A percentile compares a stretch with the other conserved stretches of the same genome.
phyloP scores from a whole-genome alignment of 1,140 invertebrate species.

The Himalopsyche phryganea region DNA sequence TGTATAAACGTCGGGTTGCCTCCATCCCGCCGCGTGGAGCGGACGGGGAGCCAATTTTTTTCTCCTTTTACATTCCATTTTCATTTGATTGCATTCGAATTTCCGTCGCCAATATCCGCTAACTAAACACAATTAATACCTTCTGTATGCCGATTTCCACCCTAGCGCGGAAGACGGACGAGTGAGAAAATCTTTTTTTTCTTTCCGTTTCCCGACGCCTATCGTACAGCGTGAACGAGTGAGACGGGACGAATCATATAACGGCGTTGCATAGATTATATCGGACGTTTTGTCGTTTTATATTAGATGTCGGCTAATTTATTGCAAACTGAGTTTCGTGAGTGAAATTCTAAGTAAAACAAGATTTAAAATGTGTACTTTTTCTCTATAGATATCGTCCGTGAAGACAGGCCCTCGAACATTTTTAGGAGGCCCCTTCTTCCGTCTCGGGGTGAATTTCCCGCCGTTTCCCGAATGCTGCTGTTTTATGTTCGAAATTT shows the following conservation, averaged over 20 bases:
- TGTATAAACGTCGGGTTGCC: background rate
- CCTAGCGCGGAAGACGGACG: slow-evolving; percentile 14
- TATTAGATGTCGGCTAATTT: slow-evolving; percentile 36
- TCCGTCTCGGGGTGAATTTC: slow-evolving; percentile 1
- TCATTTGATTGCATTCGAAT: slow-evolving; percentile 58
- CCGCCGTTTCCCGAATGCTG: slow-evolving; percentile 12
- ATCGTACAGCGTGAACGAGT: slow-evolving; percentile 3
- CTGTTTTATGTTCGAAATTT: slow-evolving; percentile 34
- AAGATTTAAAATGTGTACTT: slow-evolving; percentile 27
- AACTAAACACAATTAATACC: slow-evolving; percentile 57
- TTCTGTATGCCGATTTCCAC: slow-evolving; percentile 19
- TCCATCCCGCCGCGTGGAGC: slow-evolving; percentile 2
- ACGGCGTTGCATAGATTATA: slow-evolving; percentile 34
- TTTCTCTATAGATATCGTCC: slow-evolving; percentile 21
- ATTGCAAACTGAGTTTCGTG: slow-evolving; percentile 36
- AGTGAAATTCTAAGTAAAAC: slow-evolving; percentile 34
- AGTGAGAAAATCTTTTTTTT: slow-evolving; percentile 22
- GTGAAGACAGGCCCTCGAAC: slow-evolving; percentile 12
- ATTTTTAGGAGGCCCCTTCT: slow-evolving; percentile 13
- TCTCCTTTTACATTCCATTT: slow-evolving; percentile 27
- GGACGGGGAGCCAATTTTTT: slow-evolving; percentile 20
- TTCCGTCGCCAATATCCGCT: slow-evolving; percentile 56
- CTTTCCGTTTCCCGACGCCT: slow-evolving; percentile 16
- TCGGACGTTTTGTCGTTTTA: slow-evolving; percentile 36
- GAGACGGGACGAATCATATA: slow-evolving; percentile 31